These are phyloP conservation scores for Drosophila grimshawi DNA, from an alignment of 1,140 invertebrate genomes.

Conservation along the genomic window DNA sequence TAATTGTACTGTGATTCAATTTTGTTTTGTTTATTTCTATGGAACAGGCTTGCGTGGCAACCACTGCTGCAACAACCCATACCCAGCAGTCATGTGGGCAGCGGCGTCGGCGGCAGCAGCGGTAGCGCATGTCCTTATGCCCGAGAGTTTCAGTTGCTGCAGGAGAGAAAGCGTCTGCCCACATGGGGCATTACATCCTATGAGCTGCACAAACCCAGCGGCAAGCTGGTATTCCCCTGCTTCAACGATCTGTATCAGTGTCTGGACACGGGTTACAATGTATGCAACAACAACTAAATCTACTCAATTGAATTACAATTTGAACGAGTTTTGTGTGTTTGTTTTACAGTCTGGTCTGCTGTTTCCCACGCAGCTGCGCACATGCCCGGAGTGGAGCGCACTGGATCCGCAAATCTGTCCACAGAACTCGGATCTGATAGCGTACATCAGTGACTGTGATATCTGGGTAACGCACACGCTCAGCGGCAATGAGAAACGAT, in stretches of 20 bases:
- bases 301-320: neutral
- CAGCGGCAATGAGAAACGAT: conserved; percentile 89
- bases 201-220: conserved; percentile 92
- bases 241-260: conserved; percentile 93
- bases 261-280: conserved; percentile 89
- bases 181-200: conserved; percentile 98
- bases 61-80: conserved; percentile 90
- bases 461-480: conserved; percentile 94
- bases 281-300: conserved; percentile 75
- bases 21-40: neutral
- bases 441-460: conserved; percentile 95
- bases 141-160: conserved; percentile 94
- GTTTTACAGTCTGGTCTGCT: conserved; percentile 87
- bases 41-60: conserved; percentile 88
- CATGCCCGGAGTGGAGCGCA: conserved; percentile 88
- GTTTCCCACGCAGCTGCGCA: conserved; percentile 90
- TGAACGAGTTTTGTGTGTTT: neutral
- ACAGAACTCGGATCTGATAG: conserved; percentile 92
- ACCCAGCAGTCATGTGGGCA: conserved; percentile 86
- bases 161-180: conserved; percentile 94
- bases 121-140: conserved; percentile 86
- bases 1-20: neutral
- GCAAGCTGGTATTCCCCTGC: conserved; percentile 95
- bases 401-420: conserved; percentile 97
- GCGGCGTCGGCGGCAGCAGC: conserved; percentile 83